Evolutionary conservation across 2,113 vertebrate genomes (phyloP).

Genomic region (Edolisoma coerulescens): DNA sequence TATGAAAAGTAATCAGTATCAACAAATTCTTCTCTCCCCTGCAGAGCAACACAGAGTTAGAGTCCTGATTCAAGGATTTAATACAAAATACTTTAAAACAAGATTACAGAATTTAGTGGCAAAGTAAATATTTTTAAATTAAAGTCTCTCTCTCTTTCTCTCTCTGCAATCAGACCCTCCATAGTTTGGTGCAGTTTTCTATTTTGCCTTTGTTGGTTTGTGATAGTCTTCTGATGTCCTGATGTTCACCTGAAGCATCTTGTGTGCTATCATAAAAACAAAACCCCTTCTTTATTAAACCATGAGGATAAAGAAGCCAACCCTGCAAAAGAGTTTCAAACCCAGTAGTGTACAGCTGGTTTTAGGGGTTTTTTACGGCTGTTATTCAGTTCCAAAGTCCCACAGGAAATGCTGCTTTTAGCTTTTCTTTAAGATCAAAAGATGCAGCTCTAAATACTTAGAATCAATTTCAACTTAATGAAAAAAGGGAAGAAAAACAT

Average conservation of each 20-base stretch:
- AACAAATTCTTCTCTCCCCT: background rate
- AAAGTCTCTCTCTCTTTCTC: background rate
- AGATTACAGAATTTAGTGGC: background rate
- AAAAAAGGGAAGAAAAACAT: background rate
- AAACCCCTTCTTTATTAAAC: background rate
- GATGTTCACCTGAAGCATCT: background rate
- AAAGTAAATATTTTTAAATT: background rate
- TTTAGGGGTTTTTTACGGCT: background rate
- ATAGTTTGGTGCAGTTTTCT: background rate
- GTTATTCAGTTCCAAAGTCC: background rate
- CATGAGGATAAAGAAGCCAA: background rate
- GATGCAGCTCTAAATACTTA: background rate
- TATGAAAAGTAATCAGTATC: background rate
- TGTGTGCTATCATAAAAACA: background rate
- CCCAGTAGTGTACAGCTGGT: background rate
- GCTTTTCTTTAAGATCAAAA: slow-evolving; percentile 29
- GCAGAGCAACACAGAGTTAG: background rate
- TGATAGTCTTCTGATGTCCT: background rate
- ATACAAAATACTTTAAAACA: background rate
- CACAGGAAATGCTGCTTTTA: background rate
- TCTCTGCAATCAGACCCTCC: background rate
- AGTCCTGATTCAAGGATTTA: background rate
- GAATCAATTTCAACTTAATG: background rate
- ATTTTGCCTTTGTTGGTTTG: background rate
- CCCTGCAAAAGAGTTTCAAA: background rate